Evolutionary conservation across 2,797 vertebrate species (phyloP).

Genomic region (Halcyon smyrnensis): DNA sequence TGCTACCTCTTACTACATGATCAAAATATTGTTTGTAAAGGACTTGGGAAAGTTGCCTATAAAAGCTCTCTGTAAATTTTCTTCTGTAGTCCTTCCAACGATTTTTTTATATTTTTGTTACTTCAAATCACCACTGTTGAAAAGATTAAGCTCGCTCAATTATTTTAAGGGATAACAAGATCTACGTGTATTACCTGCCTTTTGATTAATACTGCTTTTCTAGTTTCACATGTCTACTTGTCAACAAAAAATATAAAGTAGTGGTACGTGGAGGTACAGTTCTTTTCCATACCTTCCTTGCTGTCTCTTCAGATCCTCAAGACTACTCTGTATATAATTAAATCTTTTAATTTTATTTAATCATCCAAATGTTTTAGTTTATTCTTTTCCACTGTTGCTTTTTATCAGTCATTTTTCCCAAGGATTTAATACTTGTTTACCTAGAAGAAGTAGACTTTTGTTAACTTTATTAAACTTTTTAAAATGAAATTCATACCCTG

Average conservation of each 20-base stretch:
- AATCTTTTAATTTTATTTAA: background rate
- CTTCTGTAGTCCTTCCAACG: background rate
- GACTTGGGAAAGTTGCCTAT: background rate
- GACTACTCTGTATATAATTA: background rate
- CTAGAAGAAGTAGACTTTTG: background rate
- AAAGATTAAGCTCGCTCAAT: background rate
- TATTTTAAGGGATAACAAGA: background rate
- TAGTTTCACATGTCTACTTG: background rate
- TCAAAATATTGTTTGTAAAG: background rate
- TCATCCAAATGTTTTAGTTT: background rate
- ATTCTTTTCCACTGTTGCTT: background rate
- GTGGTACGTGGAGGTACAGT: fast-evolving
- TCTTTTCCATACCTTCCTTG: background rate
- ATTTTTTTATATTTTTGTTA: background rate
- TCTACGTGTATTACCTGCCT: background rate
- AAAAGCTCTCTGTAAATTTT: background rate
- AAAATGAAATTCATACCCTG: background rate
- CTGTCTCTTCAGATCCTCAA: background rate
- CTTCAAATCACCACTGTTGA: background rate
- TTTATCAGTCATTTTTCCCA: background rate
- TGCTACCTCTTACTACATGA: background rate
- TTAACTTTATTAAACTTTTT: background rate
- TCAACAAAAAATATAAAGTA: background rate
- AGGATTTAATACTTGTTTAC: background rate
- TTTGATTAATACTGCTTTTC: background rate